Evolutionary conservation across 2,797 vertebrate species (phyloP), one percentile per base, ranked within the genome.

Genomic region (Iguana delicatissima): DNA sequence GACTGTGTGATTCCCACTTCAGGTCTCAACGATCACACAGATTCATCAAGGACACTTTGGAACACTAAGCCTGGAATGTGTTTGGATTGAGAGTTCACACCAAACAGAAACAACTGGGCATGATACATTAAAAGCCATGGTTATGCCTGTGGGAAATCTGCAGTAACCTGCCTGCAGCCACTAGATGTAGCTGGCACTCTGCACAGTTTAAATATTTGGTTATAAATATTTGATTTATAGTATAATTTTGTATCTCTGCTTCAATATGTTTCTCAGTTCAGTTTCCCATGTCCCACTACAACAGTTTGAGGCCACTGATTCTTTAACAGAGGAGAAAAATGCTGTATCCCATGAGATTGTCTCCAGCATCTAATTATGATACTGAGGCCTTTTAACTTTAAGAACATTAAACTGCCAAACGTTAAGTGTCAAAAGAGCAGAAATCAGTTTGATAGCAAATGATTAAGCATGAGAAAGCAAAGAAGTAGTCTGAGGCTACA

Each of bases 161-260:
- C 91, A 92, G 73, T 93, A 90, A 92, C 73, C 29, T 1, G 3
- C 2, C 42, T 1, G 46, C 90, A 87, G 52, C 95, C 97, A 96
- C 97, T 95, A 97, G 97, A 86, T 97, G 97, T 96, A 90, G 95
- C 93, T 95, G 91, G 87, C 95, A 85, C 42, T 87, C 94, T 92
- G 88, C 77, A 14, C 76, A 92, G 42, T 95, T 73, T 80, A 24
- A 24, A n/a, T 90, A 55, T 81, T 89, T 46, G 88, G 81, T 89
- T 92, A 57, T 87, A 59, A 6, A 84, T n/a, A n/a, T n/a, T 32
- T 3, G 57, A 88, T 86, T 38, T 88, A 10, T 77, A 92, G 22
- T 80, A 77, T 55, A 55, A 83, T 85, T 91, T 93, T 90, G 55
- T 84, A 85, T 91, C 80, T 91, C 89, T 85, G 91, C 89, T 76